These are phyloP conservation scores for Cardiocondyla obscurior DNA, from an alignment of 1,140 invertebrate genomes.

Conservation along the genomic window DNA sequence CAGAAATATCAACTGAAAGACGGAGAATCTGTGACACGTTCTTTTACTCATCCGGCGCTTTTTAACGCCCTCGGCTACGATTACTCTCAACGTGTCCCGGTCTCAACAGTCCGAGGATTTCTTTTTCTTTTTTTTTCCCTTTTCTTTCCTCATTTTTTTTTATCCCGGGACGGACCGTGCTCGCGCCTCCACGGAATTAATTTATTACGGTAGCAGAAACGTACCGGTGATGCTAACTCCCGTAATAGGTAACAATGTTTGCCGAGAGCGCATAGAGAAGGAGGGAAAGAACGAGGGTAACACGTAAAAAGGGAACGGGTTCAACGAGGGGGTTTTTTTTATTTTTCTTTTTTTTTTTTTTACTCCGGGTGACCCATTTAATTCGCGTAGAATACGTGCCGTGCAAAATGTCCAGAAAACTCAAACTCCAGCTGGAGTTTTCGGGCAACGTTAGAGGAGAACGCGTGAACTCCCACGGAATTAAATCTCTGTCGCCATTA, in stretches of 20 bases:
- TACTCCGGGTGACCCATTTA: conserved; percentile 66
- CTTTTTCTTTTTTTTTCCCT: background rate
- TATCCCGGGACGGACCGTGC: background rate
- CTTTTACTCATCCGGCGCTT: conserved; percentile 28
- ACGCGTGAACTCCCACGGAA: conserved; percentile 46
- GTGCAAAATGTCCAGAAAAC: conserved; percentile 38
- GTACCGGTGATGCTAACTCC: conserved; percentile 66
- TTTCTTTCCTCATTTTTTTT: conserved; percentile 7
- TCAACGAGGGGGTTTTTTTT: too few species aligned
- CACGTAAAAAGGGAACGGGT: conserved; percentile 52
- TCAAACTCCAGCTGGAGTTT: conserved; percentile 51
- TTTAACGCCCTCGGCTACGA: conserved; percentile 55
- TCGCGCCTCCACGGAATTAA: conserved; percentile 67
- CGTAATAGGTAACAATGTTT: conserved; percentile 71
- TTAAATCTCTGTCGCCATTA: conserved; percentile 48
- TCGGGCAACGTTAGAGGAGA: conserved; percentile 41
- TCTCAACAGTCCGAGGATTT: conserved; percentile 39
- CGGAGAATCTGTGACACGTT: conserved; percentile 19
- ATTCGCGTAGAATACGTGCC: conserved; percentile 61
- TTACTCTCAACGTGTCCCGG: conserved; percentile 50
- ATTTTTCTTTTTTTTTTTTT: too few species aligned
- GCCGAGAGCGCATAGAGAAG: conserved; percentile 55
- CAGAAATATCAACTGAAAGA: background rate
- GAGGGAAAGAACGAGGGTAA: conserved; percentile 59
- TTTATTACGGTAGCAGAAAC: conserved; percentile 68